Evolutionary conservation across 1,140 invertebrate species (phyloP), one percentile per base, ranked within the genome.

Genomic region (Anoplophora glabripennis): DNA sequence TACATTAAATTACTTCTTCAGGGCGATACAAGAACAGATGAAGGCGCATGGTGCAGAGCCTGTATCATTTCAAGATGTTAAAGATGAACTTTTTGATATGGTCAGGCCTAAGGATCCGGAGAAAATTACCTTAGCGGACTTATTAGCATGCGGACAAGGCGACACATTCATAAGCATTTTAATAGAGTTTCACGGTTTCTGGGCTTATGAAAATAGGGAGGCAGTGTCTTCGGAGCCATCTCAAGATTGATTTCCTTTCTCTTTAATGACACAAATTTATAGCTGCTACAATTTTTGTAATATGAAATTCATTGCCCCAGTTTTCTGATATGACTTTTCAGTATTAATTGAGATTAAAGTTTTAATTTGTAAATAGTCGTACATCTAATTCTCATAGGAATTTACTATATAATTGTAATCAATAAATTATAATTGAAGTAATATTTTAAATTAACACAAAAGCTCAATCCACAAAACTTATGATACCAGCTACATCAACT

Each of bases 21-120:
- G 67, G 42, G 90, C 91, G 10, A 94, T 97, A 64, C 89, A 95
- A 77, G 89, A 94, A 60, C 89, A 94, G 76, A 90, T 97, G 84
- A 83, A 84, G 35, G 79, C 86, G 10, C 88, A 93, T 75, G 89
- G 87, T 9, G 89, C 92, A 56, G 91, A 94, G 64, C 86, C 88
- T 1, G 89, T 96, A 1, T 86, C 85, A 62, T 97, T 98, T 77
- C 88, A 94, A 64, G 93, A 98, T 80, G 89, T 98, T 0, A 95
- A 96, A 78, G 92, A 98, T 79, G 94, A 98, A 79, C 94, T 98
- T 66, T 98, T 97, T 80, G 95, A 98, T 78, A 98, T 99, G 94
- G 91, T 97, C 0, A 90, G 93, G 68, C 94, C 95, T 1, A 82
- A 81, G 52, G 84, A 96, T 78, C 87, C 92, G 0, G 79, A 84